These are phyloP conservation scores for Calliphora vomitoria DNA, from an alignment of 2,888 invertebrate species.

Conservation along the genomic window DNA sequence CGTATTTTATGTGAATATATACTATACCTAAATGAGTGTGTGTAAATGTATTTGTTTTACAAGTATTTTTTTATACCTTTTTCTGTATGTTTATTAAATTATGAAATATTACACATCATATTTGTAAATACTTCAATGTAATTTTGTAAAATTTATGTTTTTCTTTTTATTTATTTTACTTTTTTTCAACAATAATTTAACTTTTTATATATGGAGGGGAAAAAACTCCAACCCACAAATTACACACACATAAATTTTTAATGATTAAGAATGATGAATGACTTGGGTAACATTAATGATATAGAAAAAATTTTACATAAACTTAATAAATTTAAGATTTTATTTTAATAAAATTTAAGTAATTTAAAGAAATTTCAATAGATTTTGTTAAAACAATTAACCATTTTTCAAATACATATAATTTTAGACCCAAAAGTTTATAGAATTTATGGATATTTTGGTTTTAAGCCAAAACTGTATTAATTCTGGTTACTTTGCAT, in stretches of 20 bases:
- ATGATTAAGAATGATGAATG: constrained; percentile 59
- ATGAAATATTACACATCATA: constrained; percentile 47
- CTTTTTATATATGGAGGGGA: neutral
- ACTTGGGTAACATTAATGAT: neutral
- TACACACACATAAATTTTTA: constrained; percentile 30
- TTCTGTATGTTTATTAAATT: constrained; percentile 27
- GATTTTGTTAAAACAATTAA: too few relatives aligned
- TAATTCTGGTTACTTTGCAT: too few relatives aligned
- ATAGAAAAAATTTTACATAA: neutral
- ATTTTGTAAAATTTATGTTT: constrained; percentile 20
- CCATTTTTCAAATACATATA: too few relatives aligned
- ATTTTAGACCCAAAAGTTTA: too few relatives aligned
- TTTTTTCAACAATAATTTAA: neutral
- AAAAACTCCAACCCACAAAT: neutral
- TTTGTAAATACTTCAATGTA: constrained; percentile 34
- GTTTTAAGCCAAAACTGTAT: too few relatives aligned
- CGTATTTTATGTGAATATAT: constrained; percentile 19
- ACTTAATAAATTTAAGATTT: neutral
- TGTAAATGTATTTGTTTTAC: constrained; percentile 23
- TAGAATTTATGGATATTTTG: too few relatives aligned
- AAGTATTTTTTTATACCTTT: neutral
- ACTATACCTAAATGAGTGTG: neutral
- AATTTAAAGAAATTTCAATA: too few relatives aligned
- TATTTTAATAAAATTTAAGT: neutral
- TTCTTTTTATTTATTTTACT: neutral